phyloP scores from a whole-genome alignment of 2,113 vertebrate species.

The Microtus pennsylvanicus region DNA sequence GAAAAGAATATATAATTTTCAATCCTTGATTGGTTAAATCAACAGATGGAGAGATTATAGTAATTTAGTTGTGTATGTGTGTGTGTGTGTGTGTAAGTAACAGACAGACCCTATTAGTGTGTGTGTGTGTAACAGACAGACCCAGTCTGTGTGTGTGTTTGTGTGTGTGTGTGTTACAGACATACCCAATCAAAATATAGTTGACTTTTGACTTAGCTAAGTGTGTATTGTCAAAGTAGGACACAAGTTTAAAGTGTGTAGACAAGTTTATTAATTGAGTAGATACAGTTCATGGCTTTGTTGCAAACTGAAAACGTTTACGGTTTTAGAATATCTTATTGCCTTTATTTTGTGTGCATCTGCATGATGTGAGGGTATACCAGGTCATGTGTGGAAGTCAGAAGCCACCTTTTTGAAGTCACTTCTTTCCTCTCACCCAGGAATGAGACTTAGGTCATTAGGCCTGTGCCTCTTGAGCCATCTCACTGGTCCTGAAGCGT shows the following conservation, averaged over 20 bases:
- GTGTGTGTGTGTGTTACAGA: not conserved
- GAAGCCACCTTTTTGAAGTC: not conserved
- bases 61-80: not conserved
- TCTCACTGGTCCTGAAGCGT: not conserved
- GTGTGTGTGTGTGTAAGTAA: too few species aligned
- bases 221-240: not conserved
- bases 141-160: too few species aligned
- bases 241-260: conserved; percentile 13
- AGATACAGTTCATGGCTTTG: not conserved
- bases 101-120: too few species aligned
- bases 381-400: not conserved
- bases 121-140: too few species aligned
- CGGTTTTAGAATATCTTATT: not conserved
- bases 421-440: not conserved
- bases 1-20: not conserved
- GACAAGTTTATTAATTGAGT: not conserved
- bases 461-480: not conserved
- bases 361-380: not conserved
- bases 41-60: not conserved
- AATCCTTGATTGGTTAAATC: not conserved
- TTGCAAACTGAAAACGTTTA: not conserved
- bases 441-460: not conserved
- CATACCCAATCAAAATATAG: not conserved
- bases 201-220: not conserved
- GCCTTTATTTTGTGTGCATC: not conserved